Evolutionary conservation across 2,113 vertebrate genomes (phyloP).

Genomic region (Cacatua alba): DNA sequence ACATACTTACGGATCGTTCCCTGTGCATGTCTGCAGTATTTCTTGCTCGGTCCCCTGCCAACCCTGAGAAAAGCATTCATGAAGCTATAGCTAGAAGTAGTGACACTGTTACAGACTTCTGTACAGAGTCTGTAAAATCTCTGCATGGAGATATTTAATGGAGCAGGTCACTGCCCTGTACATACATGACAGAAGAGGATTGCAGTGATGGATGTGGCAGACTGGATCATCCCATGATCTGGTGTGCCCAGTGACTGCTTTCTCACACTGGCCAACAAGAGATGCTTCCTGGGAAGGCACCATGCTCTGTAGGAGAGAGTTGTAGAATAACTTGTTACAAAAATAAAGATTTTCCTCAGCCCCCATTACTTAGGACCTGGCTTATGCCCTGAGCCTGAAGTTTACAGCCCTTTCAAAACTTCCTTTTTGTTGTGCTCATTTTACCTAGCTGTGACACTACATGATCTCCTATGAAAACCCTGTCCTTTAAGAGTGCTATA

Average conservation of each 20-base stretch:
- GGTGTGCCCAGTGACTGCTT: not conserved
- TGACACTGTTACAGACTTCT: not conserved
- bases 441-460: rapidly evolving
- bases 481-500: rapidly evolving
- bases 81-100: not conserved
- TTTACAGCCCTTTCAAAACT: not conserved
- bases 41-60: not conserved
- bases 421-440: not conserved
- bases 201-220: not conserved
- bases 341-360: not conserved
- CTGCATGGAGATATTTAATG: not conserved
- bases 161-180: not conserved
- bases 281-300: not conserved
- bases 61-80: not conserved
- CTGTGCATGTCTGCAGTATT: not conserved
- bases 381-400: not conserved
- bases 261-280: not conserved
- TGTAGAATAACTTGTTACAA: not conserved
- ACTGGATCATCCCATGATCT: not conserved
- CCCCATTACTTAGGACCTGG: not conserved
- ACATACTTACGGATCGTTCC: not conserved
- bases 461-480: rapidly evolving
- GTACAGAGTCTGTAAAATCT: not conserved
- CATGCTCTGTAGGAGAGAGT: rapidly evolving
- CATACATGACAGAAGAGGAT: not conserved